phyloP scores from a whole-genome alignment of 2,113 vertebrate species.

The Addax nasomaculatus region DNA sequence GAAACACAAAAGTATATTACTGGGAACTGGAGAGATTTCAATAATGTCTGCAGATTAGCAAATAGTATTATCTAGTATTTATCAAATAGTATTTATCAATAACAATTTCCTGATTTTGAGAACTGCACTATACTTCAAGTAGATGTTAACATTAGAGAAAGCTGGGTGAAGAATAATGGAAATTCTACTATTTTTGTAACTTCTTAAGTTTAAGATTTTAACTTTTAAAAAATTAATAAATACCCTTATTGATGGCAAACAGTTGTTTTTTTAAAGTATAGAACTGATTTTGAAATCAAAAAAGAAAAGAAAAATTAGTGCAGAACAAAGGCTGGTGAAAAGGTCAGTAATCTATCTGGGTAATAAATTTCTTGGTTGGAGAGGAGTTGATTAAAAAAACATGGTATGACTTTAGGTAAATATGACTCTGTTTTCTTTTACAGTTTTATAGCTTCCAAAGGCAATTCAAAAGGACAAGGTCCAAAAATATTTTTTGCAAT shows the following conservation, averaged over 20 bases:
- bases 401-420: slow-evolving; percentile 36
- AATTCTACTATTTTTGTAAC: not conserved
- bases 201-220: slow-evolving; percentile 18
- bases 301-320: not conserved
- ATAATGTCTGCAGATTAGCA: not conserved
- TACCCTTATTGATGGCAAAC: not conserved
- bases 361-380: slow-evolving; percentile 41
- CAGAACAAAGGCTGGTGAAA: slow-evolving; percentile 33
- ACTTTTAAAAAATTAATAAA: not conserved
- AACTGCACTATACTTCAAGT: not conserved
- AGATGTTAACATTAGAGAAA: slow-evolving; percentile 8
- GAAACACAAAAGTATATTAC: not conserved
- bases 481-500: slow-evolving; percentile 66
- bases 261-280: not conserved
- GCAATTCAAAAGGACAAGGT: slow-evolving; percentile 54
- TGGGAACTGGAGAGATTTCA: slow-evolving; percentile 10
- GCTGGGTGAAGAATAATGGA: not conserved
- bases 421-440: slow-evolving; percentile 55
- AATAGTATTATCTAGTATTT: not conserved
- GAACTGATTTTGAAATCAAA: slow-evolving; percentile 15
- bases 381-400: slow-evolving; percentile 42
- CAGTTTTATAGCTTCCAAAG: slow-evolving; percentile 54
- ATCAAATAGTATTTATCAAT: not conserved
- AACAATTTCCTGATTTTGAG: not conserved
- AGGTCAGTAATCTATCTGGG: slow-evolving; percentile 28